These are phyloP conservation scores for Papilio aristodemus DNA, from an alignment of 1,140 invertebrate genomes.

Conservation along the genomic window DNA sequence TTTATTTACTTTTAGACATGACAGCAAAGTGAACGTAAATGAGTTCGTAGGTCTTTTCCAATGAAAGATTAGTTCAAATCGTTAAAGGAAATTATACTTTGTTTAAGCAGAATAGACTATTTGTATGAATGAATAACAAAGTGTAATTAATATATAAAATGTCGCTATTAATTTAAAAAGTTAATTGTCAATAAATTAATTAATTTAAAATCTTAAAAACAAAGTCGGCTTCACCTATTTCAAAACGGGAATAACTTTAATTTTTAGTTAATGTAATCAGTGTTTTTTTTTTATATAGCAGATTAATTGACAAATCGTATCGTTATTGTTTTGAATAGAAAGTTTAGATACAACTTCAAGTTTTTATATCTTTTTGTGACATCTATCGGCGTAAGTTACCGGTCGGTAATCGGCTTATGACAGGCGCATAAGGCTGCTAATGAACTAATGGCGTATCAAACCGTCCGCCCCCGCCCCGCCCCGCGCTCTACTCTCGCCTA, in stretches of 20 bases:
- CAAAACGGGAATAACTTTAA: not conserved
- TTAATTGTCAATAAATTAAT: not conserved
- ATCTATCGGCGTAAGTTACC: constrained; percentile 42
- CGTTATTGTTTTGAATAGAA: constrained; percentile 32
- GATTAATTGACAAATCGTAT: constrained; percentile 38
- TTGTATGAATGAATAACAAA: too few species aligned
- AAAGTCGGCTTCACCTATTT: not conserved
- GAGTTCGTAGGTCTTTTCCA: not conserved
- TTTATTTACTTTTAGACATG: too few species aligned
- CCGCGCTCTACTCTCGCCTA: constrained; percentile 51
- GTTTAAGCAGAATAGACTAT: too few species aligned
- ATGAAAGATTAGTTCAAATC: too few species aligned
- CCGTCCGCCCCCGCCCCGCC: constrained; percentile 47
- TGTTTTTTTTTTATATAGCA: too few species aligned
- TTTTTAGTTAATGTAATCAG: too few species aligned
- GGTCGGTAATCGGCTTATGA: constrained; percentile 67
- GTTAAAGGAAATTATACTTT: too few species aligned
- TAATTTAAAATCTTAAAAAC: not conserved
- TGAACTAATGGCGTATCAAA: constrained; percentile 78
- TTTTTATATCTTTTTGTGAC: constrained; percentile 32
- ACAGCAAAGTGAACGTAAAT: not conserved
- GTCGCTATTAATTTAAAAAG: too few species aligned
- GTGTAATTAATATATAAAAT: too few species aligned
- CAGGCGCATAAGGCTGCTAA: constrained; percentile 66
- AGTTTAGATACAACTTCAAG: constrained; percentile 1